Conservation (phyloP, 2,797 vertebrate species). For the Triplophysa yarkandensis region DNA sequence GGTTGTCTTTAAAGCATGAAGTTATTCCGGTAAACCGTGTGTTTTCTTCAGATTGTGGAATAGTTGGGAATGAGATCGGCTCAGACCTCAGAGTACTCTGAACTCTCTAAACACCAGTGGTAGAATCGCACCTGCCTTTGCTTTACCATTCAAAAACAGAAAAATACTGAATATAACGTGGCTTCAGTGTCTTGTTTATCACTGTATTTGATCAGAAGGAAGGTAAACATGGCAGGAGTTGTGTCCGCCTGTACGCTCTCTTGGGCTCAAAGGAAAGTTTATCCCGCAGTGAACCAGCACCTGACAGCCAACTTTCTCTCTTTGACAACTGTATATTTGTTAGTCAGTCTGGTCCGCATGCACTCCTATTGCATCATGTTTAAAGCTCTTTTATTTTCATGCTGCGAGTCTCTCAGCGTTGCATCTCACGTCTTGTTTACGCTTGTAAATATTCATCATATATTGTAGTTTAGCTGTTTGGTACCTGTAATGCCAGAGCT, state of each 20-base stretch:
- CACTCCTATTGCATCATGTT: conserved; percentile 19
- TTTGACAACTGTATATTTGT: conserved; percentile 33
- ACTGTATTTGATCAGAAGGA: conserved; percentile 48
- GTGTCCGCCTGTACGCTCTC: conserved; percentile 52
- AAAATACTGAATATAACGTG: background rate
- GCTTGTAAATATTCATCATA: conserved; percentile 47
- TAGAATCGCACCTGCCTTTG: conserved; percentile 39
- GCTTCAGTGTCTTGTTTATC: conserved; percentile 27
- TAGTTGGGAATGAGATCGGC: conserved; percentile 40
- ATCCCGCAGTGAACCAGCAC: conserved; percentile 14
- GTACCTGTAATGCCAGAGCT: conserved; percentile 41
- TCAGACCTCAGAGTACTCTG: conserved; percentile 48
- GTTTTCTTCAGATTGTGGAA: conserved; percentile 50
- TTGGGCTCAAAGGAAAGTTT: conserved; percentile 44
- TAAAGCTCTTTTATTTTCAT: background rate
- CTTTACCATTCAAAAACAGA: conserved; percentile 14
- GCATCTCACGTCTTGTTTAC: background rate
- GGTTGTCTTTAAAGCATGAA: conserved; percentile 16
- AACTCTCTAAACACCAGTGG: conserved; percentile 28
- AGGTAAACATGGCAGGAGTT: conserved; percentile 46
- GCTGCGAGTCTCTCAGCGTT: background rate
- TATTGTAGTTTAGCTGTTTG: conserved; percentile 45
- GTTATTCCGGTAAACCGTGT: conserved; percentile 45
- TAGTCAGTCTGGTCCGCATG: conserved; percentile 6
- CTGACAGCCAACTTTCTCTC: conserved; percentile 5